phyloP scores from a whole-genome alignment of 2,797 vertebrate genomes.

The Cuculus canorus region DNA sequence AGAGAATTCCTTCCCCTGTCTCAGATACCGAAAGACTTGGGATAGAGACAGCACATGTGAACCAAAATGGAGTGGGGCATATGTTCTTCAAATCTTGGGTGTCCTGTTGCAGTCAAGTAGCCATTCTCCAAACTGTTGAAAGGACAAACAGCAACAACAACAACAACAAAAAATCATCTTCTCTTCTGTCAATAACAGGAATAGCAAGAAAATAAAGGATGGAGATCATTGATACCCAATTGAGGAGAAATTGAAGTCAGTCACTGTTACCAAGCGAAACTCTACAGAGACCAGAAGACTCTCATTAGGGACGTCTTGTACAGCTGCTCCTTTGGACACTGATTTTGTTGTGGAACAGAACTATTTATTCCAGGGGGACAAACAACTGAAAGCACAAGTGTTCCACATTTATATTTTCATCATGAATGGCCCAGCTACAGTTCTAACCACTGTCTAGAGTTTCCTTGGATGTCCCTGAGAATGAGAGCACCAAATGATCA shows the following conservation, averaged over 20 bases:
- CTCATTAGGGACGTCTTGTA: not conserved
- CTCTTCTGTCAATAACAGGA: not conserved
- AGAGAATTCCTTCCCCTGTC: not conserved
- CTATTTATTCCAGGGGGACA: not conserved
- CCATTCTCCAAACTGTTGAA: not conserved
- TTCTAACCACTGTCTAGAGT: not conserved
- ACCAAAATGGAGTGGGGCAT: not conserved
- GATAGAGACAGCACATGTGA: not conserved
- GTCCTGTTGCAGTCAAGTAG: not conserved
- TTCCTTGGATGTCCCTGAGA: not conserved
- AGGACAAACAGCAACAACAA: not conserved
- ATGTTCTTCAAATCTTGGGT: not conserved
- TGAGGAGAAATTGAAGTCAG: not conserved
- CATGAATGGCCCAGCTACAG: not conserved
- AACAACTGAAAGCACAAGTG: not conserved
- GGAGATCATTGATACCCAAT: not conserved
- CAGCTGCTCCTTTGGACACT: not conserved
- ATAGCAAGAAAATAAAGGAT: not conserved
- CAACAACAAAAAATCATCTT: not conserved
- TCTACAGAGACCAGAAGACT: not conserved
- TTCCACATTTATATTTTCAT: not conserved
- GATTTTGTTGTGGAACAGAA: not conserved
- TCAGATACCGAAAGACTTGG: not conserved
- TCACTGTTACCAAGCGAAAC: rapidly evolving
- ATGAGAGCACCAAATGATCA: not conserved